Base-by-base conservation (phyloP, 2,113 vertebrate genomes). In the Ginglymostoma cirratum region DNA sequence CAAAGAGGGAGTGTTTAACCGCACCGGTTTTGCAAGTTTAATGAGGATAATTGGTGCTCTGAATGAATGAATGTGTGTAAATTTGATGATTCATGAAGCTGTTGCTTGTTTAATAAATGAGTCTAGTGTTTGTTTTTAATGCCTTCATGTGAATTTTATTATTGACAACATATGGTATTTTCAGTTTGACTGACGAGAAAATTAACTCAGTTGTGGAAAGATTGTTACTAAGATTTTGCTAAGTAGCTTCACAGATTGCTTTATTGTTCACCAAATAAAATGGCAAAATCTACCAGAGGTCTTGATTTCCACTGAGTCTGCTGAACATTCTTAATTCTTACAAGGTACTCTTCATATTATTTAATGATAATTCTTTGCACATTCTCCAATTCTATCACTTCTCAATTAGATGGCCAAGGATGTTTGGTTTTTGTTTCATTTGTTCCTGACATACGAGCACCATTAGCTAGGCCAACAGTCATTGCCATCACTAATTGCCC, bases 21-120 rank as follows among this genome's bases (percentile, higher is more conserved):
- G 61, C 38, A 66, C 38, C 2, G 10, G 45, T 70, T 8, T 69
- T 83, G 80, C 80, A 83, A 83, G 80, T 83, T 70, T 45, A 38
- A 69, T 69, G 67, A 94, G 92, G 92, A 67, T 94, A 94, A 94
- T 94, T 69, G 66, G 14, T 69, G 38, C 65, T 94, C n/a, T 94
- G 65, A 69, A 90, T 90, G 87, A 61, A 90, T 90, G 55, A 61
- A 45, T 94, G 92, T 94, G 66, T 69, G 92, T 94, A 94, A 42
- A 94, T 94, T 45, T 94, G 92, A 94, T 94, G 92, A 70, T 69
- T 94, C 92, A 94, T 94, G 92, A 69, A 94, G 87, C 45, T 94
- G 92, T 69, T 94, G 92, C 92, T 94, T 94, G 92, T 94, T 94
- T 94, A 70, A 69, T 94, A 94, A 94, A 94, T 70, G n/a, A 94